These are phyloP conservation scores for Sebastes miniatus DNA, from an alignment of 2,797 vertebrate species.

Conservation along the genomic window DNA sequence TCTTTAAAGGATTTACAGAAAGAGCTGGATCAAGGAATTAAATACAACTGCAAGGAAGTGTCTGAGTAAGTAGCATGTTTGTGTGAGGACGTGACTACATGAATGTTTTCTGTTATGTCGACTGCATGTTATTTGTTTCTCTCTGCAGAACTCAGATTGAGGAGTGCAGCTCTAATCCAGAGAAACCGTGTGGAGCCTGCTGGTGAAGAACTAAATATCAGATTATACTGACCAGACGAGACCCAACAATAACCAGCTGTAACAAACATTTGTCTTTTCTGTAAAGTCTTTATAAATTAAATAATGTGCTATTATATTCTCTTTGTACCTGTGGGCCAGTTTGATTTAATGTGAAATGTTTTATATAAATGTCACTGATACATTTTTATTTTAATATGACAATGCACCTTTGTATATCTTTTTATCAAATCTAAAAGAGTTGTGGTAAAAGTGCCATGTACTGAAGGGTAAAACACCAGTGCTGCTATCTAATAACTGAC, in stretches of 20 bases:
- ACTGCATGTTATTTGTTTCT: background rate
- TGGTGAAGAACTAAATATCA: conserved; percentile 49
- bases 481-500: background rate
- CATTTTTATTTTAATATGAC: background rate
- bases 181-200: conserved; percentile 58
- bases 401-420: background rate
- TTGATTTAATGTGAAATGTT: conserved; percentile 1
- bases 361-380: background rate
- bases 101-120: no score
- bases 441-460: background rate
- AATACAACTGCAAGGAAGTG: conserved; percentile 70
- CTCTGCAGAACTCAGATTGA: conserved; percentile 57
- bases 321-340: conserved; percentile 19
- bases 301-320: background rate
- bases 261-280: background rate
- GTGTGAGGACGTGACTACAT: fast-evolving
- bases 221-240: background rate
- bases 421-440: background rate
- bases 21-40: conserved; percentile 48
- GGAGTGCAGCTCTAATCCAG: conserved; percentile 38
- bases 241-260: background rate
- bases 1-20: conserved; percentile 64
- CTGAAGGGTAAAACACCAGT: background rate
- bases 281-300: background rate
- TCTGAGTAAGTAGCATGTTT: conserved; percentile 62